Evolutionary conservation across 53 echinoderm and acorn worm species (phyloP).

Genomic region (Holothuria leucospilota): DNA sequence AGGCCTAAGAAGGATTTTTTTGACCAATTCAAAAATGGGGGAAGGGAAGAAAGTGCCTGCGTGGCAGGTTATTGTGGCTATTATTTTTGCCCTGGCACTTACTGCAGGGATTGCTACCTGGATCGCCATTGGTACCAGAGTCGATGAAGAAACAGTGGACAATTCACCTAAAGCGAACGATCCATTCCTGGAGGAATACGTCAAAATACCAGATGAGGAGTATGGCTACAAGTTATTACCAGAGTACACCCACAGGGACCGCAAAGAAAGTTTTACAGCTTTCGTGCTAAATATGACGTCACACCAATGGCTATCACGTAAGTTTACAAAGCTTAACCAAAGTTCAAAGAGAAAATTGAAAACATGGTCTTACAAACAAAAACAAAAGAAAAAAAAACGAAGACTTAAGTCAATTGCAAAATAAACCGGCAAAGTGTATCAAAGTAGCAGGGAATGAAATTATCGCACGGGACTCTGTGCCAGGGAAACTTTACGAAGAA

Average conservation of each 20-base stretch:
- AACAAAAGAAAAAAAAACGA: too few species aligned
- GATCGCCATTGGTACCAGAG: conserved; percentile 6
- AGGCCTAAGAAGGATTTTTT: too few species aligned
- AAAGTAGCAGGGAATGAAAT: too few species aligned
- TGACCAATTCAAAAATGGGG: too few species aligned
- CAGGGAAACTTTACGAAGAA: too few species aligned
- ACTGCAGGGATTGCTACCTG: conserved; percentile 25
- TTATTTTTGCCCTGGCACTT: neutral
- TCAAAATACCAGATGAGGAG: conserved; percentile 6
- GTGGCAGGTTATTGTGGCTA: neutral
- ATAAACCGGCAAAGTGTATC: too few species aligned
- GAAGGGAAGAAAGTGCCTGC: too few species aligned
- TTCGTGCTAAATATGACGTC: conserved; percentile 60
- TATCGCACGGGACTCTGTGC: too few species aligned
- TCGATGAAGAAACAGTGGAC: neutral
- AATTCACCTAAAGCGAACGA: conserved; percentile 19
- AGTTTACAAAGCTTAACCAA: neutral
- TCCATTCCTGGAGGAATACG: conserved; percentile 17
- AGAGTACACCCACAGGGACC: conserved; percentile 19
- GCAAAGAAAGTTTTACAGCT: conserved; percentile 24
- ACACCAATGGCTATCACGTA: conserved; percentile 53
- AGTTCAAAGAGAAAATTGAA: too few species aligned
- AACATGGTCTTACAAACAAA: too few species aligned
- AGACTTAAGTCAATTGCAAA: too few species aligned
- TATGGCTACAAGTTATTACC: conserved; percentile 28